A percentile compares a stretch with the other conserved stretches of the same genome.
Conservation (phyloP, 2,888 invertebrate genomes). For the Sarcophaga subvicina region DNA sequence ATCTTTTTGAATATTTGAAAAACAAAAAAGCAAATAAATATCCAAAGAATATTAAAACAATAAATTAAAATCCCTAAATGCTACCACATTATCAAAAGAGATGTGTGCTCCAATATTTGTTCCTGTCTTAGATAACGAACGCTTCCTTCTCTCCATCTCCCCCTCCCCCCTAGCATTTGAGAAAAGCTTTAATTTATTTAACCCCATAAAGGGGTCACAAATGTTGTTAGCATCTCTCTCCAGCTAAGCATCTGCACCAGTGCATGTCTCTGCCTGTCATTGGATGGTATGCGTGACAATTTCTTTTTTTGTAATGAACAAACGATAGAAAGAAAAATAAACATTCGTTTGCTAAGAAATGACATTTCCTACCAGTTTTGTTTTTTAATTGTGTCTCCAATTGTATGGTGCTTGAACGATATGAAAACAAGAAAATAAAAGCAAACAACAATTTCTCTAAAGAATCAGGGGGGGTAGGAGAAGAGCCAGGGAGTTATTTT, state of each 20-base stretch:
- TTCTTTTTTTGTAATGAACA: neutral
- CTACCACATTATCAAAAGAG: slow-evolving; percentile 2
- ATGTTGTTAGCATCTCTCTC: neutral
- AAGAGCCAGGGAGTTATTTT: no score
- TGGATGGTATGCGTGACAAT: slow-evolving; percentile 57
- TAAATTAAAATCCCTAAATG: slow-evolving; percentile 35
- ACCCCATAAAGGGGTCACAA: slow-evolving; percentile 39
- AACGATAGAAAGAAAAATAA: slow-evolving; percentile 40
- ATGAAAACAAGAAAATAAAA: neutral
- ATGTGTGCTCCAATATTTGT: slow-evolving; percentile 57
- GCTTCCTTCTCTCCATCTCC: no score
- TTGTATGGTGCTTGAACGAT: slow-evolving; percentile 26
- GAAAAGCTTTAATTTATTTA: slow-evolving; percentile 45
- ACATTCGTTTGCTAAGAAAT: slow-evolving; percentile 40
- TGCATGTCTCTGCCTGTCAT: neutral
- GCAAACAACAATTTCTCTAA: neutral
- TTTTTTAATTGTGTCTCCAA: slow-evolving; percentile 28
- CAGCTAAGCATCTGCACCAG: neutral
- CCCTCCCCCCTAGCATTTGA: neutral
- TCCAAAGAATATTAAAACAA: slow-evolving; percentile 18
- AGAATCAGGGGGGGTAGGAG: no score
- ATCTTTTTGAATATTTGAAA: slow-evolving; percentile 32
- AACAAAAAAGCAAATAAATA: neutral
- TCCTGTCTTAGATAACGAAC: slow-evolving; percentile 56
- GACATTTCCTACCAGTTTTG: neutral